Evolutionary conservation across 2,888 invertebrate species (phyloP), one percentile per base, ranked within the genome.

Genomic region (Drosophila buzzatii): DNA sequence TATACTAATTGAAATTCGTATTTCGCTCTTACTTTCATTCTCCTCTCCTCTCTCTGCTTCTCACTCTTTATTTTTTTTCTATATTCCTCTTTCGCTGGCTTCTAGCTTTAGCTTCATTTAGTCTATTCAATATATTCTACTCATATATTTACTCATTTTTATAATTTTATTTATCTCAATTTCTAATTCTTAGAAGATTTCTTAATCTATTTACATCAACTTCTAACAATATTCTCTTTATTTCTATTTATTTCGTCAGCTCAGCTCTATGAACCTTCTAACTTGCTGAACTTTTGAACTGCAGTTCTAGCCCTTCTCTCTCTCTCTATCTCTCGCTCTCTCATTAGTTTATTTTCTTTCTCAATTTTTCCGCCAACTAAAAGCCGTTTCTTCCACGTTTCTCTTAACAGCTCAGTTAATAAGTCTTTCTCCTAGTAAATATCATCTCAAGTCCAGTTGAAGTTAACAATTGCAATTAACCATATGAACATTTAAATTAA

Each of bases 401-500:
- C 52, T n/a, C 33, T 58, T 31, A 45, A 44, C 33, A 60, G 20
- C 66, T 44, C 10, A 35, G 47, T 55, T 55, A 66, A 27, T 27
- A 39, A 20, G 58, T 57, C 33, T 44, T 44, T 35, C 41, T 41
- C 41, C 27, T 42, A 31, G 27, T 41, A 18, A 37, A 55, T 56
- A 18, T n/a, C n/a, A 51, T 45, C 37, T 23, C 49, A 45, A 61
- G 14, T 33, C 58, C 58, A 56, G 53, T 44, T 52, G 42, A 39
- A 49, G 52, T 53, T 65, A 69, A 31, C 59, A 59, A 52, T 23
- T 73, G 70, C 82, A 86, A 82, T 84, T 86, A 86, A 69, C 67
- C 71, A 68, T 69, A 73, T 68, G 70, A 84, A 68, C 70, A 86
- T 74, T 77, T 71, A 81, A 79, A 79, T 79, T 70, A 76, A 70